A percentile compares a stretch with the other conserved stretches of the same genome.
Evolutionary conservation across 92 coral and sea anemone genomes (phyloP).

Genomic region (Porites rus): DNA sequence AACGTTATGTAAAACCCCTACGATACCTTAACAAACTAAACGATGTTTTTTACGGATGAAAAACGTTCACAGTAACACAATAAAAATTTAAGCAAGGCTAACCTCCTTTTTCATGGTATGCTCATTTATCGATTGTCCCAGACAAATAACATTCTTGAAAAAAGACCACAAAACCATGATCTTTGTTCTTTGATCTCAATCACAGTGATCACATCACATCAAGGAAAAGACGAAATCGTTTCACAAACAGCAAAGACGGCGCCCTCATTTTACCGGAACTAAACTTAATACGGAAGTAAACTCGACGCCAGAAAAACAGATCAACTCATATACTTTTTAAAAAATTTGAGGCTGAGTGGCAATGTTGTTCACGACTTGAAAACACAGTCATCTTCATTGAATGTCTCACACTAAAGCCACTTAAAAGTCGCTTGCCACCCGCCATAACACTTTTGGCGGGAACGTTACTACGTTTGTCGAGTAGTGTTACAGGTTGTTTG

Average conservation of each 20-base stretch:
- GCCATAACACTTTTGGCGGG: slow-evolving; percentile 1
- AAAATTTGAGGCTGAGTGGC: neutral
- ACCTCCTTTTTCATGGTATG: slow-evolving; percentile 29
- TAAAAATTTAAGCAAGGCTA: neutral
- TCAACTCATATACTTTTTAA: neutral
- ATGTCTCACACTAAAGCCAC: neutral
- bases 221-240: neutral
- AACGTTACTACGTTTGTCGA: neutral
- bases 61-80: neutral
- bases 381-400: neutral
- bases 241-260: neutral
- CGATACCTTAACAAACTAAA: neutral
- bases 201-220: slow-evolving; percentile 19
- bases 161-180: slow-evolving; percentile 38
- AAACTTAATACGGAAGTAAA: neutral
- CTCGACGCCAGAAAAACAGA: neutral
- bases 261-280: slow-evolving; percentile 8
- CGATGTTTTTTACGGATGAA: neutral
- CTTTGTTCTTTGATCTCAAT: slow-evolving; percentile 38
- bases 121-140: slow-evolving; percentile 14
- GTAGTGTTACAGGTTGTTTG: slow-evolving; percentile 10
- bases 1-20: neutral
- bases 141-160: slow-evolving; percentile 30
- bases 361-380: neutral
- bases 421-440: slow-evolving; percentile 37